These are phyloP conservation scores for Arothron firmamentum DNA, from an alignment of 2,113 vertebrate genomes.

Conservation along the genomic window DNA sequence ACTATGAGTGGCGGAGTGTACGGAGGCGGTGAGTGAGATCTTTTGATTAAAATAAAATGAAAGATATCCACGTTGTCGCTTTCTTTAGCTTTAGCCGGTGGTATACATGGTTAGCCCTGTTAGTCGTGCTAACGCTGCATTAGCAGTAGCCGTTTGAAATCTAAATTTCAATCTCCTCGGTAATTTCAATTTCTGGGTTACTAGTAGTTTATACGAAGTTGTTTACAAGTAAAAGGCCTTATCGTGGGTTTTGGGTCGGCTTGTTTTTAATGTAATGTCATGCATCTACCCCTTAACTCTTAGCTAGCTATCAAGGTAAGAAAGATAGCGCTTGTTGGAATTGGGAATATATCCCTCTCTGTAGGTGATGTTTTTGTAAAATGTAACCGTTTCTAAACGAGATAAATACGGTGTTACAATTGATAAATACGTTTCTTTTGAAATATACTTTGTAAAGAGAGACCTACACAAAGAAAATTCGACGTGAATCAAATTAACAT, in stretches of 20 bases:
- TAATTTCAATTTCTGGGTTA: background rate
- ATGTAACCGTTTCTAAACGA: too few relatives aligned
- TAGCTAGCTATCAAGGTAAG: background rate
- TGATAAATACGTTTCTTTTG: background rate
- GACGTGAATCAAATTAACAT: too few relatives aligned
- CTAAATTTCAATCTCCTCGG: background rate
- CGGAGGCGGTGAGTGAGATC: constrained; percentile 76
- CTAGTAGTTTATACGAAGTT: background rate
- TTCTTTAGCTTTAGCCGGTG: constrained; percentile 37
- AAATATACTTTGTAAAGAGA: background rate
- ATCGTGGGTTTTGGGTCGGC: too few relatives aligned
- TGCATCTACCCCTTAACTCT: background rate
- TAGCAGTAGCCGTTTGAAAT: background rate
- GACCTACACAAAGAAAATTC: too few relatives aligned
- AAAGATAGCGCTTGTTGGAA: background rate
- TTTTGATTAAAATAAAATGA: constrained; percentile 15
- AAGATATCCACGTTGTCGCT: constrained; percentile 52
- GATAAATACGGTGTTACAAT: background rate
- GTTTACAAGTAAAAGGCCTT: background rate
- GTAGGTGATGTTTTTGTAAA: too few relatives aligned
- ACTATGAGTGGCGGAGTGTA: constrained; percentile 82
- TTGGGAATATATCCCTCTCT: too few relatives aligned
- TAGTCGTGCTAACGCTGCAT: constrained; percentile 33
- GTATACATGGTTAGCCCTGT: constrained; percentile 16
- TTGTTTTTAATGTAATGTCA: background rate